phyloP scores from a whole-genome alignment of 1,140 invertebrate species.

The Prorops nasuta region DNA sequence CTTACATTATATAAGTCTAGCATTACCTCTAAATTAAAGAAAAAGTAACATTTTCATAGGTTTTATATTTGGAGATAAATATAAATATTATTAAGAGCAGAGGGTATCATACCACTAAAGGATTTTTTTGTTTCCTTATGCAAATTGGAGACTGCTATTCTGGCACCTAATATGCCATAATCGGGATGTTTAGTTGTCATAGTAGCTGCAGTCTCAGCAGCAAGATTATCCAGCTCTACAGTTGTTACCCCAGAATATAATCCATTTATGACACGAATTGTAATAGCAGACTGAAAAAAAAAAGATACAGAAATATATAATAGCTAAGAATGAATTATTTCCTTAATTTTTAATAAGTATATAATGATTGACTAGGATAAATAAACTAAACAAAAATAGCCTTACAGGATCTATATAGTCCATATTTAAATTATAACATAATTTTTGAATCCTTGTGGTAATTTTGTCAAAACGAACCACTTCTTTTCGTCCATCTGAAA shows the following conservation, averaged over 20 bases:
- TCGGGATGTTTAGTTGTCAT: constrained; percentile 97
- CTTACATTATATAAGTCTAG: constrained; percentile 78
- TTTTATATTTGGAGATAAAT: background rate
- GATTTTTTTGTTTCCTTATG: constrained; percentile 95
- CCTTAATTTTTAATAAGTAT: too few relatives aligned
- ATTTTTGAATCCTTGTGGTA: constrained; percentile 89
- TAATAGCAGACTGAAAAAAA: constrained; percentile 69
- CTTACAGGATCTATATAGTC: constrained; percentile 95
- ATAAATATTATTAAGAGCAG: background rate
- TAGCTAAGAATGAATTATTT: too few relatives aligned
- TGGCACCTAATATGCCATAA: constrained; percentile 92
- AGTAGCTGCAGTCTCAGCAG: constrained; percentile 93
- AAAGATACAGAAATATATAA: constrained; percentile 13
- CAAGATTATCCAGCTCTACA: constrained; percentile 94
- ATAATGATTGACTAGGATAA: too few relatives aligned
- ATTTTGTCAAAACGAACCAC: constrained; percentile 97
- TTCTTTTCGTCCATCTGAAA: constrained; percentile 85
- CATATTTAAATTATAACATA: constrained; percentile 94
- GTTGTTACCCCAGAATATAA: constrained; percentile 96
- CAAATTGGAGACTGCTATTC: constrained; percentile 95
- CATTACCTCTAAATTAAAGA: constrained; percentile 75
- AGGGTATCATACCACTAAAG: constrained; percentile 71
- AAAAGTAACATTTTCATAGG: background rate
- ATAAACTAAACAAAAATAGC: constrained; percentile 27
- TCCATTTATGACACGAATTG: constrained; percentile 87